Evolutionary conservation across 2,113 vertebrate genomes (phyloP).

Genomic region (Canis aureus): DNA sequence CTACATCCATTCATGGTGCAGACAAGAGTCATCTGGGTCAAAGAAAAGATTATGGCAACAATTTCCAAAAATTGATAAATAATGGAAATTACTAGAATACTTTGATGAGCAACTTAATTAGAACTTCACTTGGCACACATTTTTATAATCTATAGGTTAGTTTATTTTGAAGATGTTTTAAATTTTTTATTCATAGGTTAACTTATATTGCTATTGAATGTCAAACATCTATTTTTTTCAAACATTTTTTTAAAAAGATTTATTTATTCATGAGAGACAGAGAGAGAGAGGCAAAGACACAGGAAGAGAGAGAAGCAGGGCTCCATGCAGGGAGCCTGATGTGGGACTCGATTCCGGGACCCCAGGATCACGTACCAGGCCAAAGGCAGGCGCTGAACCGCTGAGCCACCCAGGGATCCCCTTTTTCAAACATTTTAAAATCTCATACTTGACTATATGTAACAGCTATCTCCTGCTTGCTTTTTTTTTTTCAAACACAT

Average conservation of each 20-base stretch:
- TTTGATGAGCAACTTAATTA: conserved; percentile 25
- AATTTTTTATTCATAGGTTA: conserved; percentile 17
- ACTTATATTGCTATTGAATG: conserved; percentile 19
- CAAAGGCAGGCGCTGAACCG: too few species aligned
- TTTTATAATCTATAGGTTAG: conserved; percentile 35
- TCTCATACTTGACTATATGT: background rate
- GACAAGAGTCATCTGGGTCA: background rate
- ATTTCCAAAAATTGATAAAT: conserved; percentile 35
- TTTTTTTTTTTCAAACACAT: background rate
- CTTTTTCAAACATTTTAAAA: background rate
- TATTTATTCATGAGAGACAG: too few species aligned
- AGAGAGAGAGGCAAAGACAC: too few species aligned
- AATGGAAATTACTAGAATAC: conserved; percentile 5
- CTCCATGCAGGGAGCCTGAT: too few species aligned
- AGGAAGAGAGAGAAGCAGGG: too few species aligned
- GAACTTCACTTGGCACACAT: background rate
- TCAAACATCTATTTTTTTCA: background rate
- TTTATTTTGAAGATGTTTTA: conserved; percentile 12
- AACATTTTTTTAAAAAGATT: too few species aligned
- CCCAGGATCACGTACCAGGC: too few species aligned
- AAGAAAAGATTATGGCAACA: background rate
- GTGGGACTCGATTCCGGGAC: too few species aligned
- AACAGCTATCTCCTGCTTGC: background rate
- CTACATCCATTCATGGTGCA: background rate
- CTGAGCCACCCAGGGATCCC: too few species aligned